Evolutionary conservation across 2,888 invertebrate species (phyloP), one percentile per base, ranked within the genome.

Genomic region (Eupithecia centaureata): DNA sequence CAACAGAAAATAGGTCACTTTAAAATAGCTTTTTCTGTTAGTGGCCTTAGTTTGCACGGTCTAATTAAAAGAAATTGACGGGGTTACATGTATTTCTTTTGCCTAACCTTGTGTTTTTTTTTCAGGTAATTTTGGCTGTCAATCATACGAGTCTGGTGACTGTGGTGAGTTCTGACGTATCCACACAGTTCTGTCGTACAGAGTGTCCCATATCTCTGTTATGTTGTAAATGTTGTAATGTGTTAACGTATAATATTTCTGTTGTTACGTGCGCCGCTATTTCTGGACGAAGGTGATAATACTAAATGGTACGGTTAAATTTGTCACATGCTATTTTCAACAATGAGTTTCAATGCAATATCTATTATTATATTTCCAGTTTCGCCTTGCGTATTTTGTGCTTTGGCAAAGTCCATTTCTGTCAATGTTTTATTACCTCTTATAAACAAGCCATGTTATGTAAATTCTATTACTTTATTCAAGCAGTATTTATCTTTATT

Each of bases 261-360:
- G 66, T 70, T 63, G 66, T 70, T 75, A 76, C 80, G 79, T 86
- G 83, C 85, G 86, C 80, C 78, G 83, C 87, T 90, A 90, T 89
- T 89, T 87, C 84, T 84, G 82, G 82, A 82, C 83, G 92, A 92
- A 92, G 92, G 91, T 91, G 87, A 91, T 89, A 87, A 83, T 82
- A 83, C 86, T 85, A 83, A 86, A 85, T 80, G 80, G 84, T 83
- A 65, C 80, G 81, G 86, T 87, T 92, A 91, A 87, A 85, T 89
- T 87, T 86, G 88, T 90, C 89, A 79, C 84, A 72, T 76, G 81
- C 82, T 91, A 92, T 91, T 92, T 91, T 87, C 68, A 83, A 85
- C 81, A 83, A 82, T 82, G 81, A 80, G 81, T 77, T 73, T 90
- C 90, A 90, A 88, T 91, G 91, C 87, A 86, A 87, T 71, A 59